These are phyloP conservation scores for Hypotaenidia philippensis DNA, from an alignment of 2,797 vertebrate species.

Conservation along the genomic window DNA sequence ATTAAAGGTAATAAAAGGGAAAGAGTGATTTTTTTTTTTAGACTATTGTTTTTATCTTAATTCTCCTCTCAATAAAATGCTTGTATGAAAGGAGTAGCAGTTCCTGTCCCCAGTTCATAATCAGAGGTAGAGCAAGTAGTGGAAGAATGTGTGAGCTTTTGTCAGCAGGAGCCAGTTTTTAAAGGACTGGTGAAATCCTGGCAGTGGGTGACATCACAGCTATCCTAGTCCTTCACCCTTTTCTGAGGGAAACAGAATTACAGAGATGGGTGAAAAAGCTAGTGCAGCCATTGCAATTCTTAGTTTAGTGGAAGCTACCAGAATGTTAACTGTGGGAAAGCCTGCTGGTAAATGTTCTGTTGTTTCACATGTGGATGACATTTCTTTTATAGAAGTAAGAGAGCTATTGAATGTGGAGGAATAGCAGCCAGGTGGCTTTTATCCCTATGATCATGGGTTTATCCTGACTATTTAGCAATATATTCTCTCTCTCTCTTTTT, in stretches of 20 bases:
- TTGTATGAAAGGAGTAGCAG: not conserved
- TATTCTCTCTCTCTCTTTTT: slow-evolving; percentile 66
- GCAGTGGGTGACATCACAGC: not conserved
- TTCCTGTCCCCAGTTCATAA: not conserved
- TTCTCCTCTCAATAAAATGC: not conserved
- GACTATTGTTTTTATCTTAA: slow-evolving; percentile 21
- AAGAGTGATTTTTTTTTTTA: slow-evolving; percentile 28
- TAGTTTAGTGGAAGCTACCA: not conserved
- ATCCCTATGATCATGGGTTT: slow-evolving; percentile 52
- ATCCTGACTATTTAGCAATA: slow-evolving; percentile 64
- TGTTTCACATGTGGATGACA: not conserved
- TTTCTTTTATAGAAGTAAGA: not conserved
- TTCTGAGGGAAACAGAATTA: not conserved
- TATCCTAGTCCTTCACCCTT: not conserved
- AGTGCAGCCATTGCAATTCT: not conserved
- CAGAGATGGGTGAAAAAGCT: not conserved
- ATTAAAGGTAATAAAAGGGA: slow-evolving; percentile 88
- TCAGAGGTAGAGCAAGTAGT: not conserved
- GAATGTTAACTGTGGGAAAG: not conserved
- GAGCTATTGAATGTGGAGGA: slow-evolving; percentile 24
- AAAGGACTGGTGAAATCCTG: not conserved
- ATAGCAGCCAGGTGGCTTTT: slow-evolving; percentile 52
- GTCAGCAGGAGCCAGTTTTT: not conserved
- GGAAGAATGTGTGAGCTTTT: not conserved
- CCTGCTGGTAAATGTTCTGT: not conserved